Conservation (phyloP, 2,113 vertebrate genomes). For the Hipposideros armiger region DNA sequence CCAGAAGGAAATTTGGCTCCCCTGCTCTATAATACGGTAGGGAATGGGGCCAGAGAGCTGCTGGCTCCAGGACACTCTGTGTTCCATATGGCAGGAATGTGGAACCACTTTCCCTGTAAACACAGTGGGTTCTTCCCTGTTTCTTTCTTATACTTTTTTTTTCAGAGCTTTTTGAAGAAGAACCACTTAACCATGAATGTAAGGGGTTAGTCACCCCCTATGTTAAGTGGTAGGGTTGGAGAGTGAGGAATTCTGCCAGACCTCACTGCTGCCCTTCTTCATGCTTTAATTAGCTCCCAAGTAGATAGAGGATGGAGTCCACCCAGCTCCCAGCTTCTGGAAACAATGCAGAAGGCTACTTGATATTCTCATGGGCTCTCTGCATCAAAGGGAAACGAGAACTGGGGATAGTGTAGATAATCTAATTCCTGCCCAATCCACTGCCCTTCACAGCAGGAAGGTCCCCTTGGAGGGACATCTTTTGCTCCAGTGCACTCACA, state of each 20-base stretch:
- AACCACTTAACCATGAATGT: slow-evolving; percentile 21
- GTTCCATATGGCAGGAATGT: slow-evolving; percentile 81
- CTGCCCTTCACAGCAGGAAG: not conserved
- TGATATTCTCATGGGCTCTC: not conserved
- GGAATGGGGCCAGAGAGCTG: slow-evolving; percentile 83
- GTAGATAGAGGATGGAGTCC: not conserved
- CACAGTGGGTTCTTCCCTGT: slow-evolving; percentile 49
- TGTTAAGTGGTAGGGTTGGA: not conserved
- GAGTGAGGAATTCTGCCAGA: not conserved
- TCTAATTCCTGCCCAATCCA: not conserved
- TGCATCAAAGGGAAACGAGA: not conserved
- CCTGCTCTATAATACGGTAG: slow-evolving; percentile 82
- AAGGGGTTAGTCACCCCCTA: slow-evolving; percentile 37
- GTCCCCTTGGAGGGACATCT: not conserved
- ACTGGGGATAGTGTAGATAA: not conserved
- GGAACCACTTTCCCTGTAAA: slow-evolving; percentile 77
- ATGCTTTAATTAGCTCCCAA: not conserved
- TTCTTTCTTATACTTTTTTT: not conserved
- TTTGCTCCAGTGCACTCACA: not conserved
- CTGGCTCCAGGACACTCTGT: slow-evolving; percentile 75
- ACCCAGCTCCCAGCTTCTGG: not conserved
- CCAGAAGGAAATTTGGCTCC: slow-evolving; percentile 86
- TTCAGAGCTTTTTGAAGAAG: slow-evolving; percentile 53
- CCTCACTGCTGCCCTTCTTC: too few species aligned
- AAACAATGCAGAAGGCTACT: not conserved